These are phyloP conservation scores for Iguana delicatissima DNA, from an alignment of 2,797 vertebrate genomes.

Conservation along the genomic window DNA sequence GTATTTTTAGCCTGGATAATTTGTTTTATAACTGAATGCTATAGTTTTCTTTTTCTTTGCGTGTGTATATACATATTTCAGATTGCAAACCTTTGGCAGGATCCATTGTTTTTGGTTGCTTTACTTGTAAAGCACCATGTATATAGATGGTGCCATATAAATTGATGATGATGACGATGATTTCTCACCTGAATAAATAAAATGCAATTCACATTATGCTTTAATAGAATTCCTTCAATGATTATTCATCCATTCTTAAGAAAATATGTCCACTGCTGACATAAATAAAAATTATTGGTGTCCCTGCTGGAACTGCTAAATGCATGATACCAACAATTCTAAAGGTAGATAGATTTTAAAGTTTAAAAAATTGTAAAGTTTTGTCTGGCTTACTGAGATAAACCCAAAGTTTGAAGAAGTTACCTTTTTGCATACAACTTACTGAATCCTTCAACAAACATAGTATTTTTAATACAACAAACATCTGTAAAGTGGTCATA, in stretches of 20 bases:
- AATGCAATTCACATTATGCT: constrained; percentile 6
- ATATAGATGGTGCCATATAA: too few relatives aligned
- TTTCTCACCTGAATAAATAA: background rate
- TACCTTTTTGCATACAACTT: too few relatives aligned
- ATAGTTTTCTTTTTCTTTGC: too few relatives aligned
- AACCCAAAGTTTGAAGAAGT: background rate
- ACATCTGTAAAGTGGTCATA: background rate
- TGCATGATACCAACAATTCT: constrained; percentile 7
- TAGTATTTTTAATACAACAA: background rate
- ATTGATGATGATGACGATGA: too few relatives aligned
- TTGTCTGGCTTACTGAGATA: constrained; percentile 12
- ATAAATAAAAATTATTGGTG: constrained; percentile 23
- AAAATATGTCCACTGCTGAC: background rate
- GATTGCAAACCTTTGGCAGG: too few relatives aligned
- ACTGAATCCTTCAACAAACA: too few relatives aligned
- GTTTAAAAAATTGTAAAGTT: constrained; percentile 42
- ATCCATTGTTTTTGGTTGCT: too few relatives aligned
- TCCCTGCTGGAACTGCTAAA: constrained; percentile 11
- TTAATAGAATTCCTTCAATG: constrained; percentile 37
- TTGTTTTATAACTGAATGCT: too few relatives aligned
- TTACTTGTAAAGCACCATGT: too few relatives aligned
- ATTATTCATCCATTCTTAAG: constrained; percentile 4
- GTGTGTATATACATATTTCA: too few relatives aligned
- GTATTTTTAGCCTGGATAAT: too few relatives aligned
- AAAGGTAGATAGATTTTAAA: constrained; percentile 8